phyloP scores from a whole-genome alignment of 64 coral and sea anemone species.

The Acropora tenuis region DNA sequence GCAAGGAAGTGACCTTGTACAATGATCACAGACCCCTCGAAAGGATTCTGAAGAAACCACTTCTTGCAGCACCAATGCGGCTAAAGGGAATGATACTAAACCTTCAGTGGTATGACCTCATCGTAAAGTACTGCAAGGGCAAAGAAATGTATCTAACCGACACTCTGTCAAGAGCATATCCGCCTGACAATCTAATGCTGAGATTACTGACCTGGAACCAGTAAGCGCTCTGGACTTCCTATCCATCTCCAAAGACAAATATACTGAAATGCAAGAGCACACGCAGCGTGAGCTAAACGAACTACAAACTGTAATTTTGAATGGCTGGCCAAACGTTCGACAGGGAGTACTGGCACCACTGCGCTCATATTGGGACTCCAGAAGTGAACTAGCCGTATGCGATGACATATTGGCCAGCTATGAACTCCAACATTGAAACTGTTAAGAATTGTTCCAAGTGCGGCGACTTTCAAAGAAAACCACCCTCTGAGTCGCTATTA shows the following conservation, averaged over 20 bases:
- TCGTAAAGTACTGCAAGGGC: conserved; percentile 43
- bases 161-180: conserved; percentile 27
- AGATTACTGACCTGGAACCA: conserved; percentile 33
- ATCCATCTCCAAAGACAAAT: conserved; percentile 52
- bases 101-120: conserved; percentile 58
- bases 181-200: conserved; percentile 12
- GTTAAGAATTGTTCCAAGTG: conserved; percentile 35
- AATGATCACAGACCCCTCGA: too few species aligned
- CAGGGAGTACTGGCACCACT: neutral
- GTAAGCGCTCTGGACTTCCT: neutral
- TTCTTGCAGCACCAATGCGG: conserved; percentile 47
- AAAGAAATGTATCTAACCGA: conserved; percentile 31
- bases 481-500: neutral
- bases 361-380: neutral
- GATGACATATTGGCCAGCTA: conserved; percentile 45
- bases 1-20: conserved; percentile 15
- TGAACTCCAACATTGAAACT: conserved; percentile 56
- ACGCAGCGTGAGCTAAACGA: conserved; percentile 40
- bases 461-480: conserved; percentile 57
- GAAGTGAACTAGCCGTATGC: conserved; percentile 27
- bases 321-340: neutral
- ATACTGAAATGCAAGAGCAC: conserved; percentile 31
- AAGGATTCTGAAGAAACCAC: neutral
- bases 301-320: conserved; percentile 32
- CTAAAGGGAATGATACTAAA: conserved; percentile 66